Evolutionary conservation across 1,140 invertebrate species (phyloP), one percentile per base, ranked within the genome.

Genomic region (Campoletis sonorensis): DNA sequence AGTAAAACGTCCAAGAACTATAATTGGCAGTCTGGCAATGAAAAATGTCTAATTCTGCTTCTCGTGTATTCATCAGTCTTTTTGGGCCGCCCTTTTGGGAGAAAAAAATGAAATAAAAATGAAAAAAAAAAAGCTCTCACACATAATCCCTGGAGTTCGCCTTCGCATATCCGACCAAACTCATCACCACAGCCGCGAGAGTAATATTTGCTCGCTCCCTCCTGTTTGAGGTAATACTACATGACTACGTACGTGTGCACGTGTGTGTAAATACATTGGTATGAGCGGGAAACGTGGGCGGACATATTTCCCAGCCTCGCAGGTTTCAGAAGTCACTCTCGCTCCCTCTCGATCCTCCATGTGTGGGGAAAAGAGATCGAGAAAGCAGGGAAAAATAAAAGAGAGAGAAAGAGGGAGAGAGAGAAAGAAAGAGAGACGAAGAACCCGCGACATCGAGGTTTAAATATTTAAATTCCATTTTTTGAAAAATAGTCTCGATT

Each of bases 391-490:
- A 33, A 30, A 70, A 15, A 33, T 7, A 33, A n/a, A 33, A 27
- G 10, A 30, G 27, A 15, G 18, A 70, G 67, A 30, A 30, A 33
- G 67, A 70, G 26, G 2, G 67, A 70, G 30, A 33, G 30, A n/a
- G 58, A 70, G 67, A 30, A 30, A 33, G 67, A 70, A 15, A 33
- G 67, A 70, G 30, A 33, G 30, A n/a, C 13, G 27, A 27, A 10
- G 67, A 70, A 30, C 3, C 76, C 40, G 82, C 54, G 27, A 37
- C 67, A 70, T 83, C 84, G 79, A 72, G 71, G 82, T 83, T 84
- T 84, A 83, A 84, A 84, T 84, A 84, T 84, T 84, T 84, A 84
- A 84, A 84, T 84, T 84, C 82, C 82, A 84, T 84, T 83, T 84
- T 83, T 84, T 81, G 77, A 83, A 82, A 84, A 84, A 84, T 84